A percentile compares a stretch with the other conserved stretches of the same genome.
Conservation (phyloP, 2,888 invertebrate species). For the Bugulina stolonifera region DNA sequence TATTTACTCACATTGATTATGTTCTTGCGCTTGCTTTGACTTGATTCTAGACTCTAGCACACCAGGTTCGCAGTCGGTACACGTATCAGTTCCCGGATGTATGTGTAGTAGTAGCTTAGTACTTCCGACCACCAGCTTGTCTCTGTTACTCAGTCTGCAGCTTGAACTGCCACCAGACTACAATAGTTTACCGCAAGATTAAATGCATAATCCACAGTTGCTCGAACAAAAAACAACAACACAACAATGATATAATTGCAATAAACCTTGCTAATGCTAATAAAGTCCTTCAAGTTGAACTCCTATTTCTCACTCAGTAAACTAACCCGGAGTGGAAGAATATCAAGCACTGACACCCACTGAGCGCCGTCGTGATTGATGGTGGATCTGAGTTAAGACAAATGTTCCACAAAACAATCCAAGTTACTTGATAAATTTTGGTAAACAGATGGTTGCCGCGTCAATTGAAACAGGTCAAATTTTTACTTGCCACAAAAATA, state of each 20-base stretch:
- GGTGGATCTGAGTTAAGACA: no score
- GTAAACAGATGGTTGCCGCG: not conserved
- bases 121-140: slow-evolving; percentile 62
- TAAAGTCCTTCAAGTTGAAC: no score
- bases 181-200: not conserved
- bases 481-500: not conserved
- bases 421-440: no score
- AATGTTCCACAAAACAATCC: no score
- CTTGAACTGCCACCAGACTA: slow-evolving; percentile 39
- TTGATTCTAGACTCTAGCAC: not conserved
- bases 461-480: not conserved
- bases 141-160: slow-evolving; percentile 64
- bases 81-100: slow-evolving; percentile 80
- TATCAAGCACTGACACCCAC: no score
- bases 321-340: no score
- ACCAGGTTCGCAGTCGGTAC: slow-evolving; percentile 89
- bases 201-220: no score
- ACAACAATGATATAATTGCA: no score
- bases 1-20: not conserved
- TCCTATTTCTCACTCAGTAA: no score
- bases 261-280: no score
- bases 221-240: not conserved
- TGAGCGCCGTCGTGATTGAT: no score
- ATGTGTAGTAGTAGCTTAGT: slow-evolving; percentile 54
- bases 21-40: not conserved